These are phyloP conservation scores for Cebus imitator DNA, from an alignment of 2,113 vertebrate genomes.

Conservation along the genomic window DNA sequence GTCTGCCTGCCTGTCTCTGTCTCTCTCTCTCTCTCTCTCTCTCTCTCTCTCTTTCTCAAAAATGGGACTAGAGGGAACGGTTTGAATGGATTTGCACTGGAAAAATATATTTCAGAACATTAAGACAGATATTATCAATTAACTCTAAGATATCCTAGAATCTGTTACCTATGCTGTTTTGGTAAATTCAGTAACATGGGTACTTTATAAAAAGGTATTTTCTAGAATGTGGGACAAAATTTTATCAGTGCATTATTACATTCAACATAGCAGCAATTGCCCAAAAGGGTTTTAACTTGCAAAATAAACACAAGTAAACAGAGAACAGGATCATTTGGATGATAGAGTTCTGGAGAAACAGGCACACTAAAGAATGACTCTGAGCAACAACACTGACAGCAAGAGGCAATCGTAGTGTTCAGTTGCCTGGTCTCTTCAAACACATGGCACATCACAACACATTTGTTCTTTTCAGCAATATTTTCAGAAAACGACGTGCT, in stretches of 20 bases:
- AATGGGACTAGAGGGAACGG: not conserved
- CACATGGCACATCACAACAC: slow-evolving; percentile 1
- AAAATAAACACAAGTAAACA: not conserved
- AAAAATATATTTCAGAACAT: not conserved
- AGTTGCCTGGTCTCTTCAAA: not conserved
- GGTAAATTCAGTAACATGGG: not conserved
- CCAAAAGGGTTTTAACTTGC: not conserved
- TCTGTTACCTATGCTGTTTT: not conserved
- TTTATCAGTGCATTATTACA: not conserved
- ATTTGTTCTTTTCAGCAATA: slow-evolving; percentile 70
- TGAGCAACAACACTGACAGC: not conserved
- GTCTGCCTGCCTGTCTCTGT: not conserved
- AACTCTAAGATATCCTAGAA: not conserved
- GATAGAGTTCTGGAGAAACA: not conserved
- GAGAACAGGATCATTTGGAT: not conserved
- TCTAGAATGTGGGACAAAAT: not conserved
- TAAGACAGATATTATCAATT: not conserved
- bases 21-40: not conserved
- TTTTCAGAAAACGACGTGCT: slow-evolving; percentile 66
- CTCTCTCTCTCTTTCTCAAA: not conserved
- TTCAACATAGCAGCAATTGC: not conserved
- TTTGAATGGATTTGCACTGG: not conserved
- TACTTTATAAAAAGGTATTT: not conserved
- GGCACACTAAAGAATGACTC: not conserved
- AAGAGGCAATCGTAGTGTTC: not conserved